Conservation (phyloP, 2,888 invertebrate genomes). For the Isoperla grammatica region DNA sequence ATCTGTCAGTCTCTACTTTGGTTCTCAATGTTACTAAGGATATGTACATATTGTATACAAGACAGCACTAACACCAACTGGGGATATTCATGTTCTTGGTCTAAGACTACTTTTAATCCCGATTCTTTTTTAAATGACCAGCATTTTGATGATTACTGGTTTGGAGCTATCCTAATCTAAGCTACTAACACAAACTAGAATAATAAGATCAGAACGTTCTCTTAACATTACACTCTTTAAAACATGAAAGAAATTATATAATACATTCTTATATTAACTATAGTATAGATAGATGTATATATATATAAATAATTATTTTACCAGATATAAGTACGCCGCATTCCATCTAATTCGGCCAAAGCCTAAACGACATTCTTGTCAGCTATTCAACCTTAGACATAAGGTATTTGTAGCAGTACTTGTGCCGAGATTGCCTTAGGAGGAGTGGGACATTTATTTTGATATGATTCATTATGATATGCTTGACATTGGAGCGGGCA, state of each 20-base stretch:
- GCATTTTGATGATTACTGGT: conserved; percentile 21
- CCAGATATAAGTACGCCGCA: conserved; percentile 10
- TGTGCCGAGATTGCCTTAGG: conserved; percentile 23
- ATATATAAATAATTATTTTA: conserved; percentile 18
- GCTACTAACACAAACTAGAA: conserved; percentile 22
- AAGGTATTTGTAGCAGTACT: conserved; percentile 20
- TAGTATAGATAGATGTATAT: conserved; percentile 14
- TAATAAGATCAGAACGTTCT: conserved; percentile 1
- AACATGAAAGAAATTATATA: conserved; percentile 8
- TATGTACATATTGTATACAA: conserved; percentile 6
- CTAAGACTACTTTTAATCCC: conserved; percentile 6
- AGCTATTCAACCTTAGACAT: not conserved
- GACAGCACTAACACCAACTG: no score
- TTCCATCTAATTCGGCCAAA: conserved; percentile 6
- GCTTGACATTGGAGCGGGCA: conserved; percentile 21
- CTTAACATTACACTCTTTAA: conserved; percentile 25
- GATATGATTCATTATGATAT: conserved; percentile 30
- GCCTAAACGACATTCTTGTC: not conserved
- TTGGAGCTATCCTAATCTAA: conserved; percentile 18
- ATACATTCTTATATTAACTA: conserved; percentile 2
- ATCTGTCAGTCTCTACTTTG: conserved; percentile 29
- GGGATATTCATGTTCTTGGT: not conserved
- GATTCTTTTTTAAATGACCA: conserved; percentile 20
- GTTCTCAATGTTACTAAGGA: conserved; percentile 4
- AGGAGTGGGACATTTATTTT: conserved; percentile 24